phyloP scores from a whole-genome alignment of 2,797 vertebrate genomes.

The Hipposideros larvatus region DNA sequence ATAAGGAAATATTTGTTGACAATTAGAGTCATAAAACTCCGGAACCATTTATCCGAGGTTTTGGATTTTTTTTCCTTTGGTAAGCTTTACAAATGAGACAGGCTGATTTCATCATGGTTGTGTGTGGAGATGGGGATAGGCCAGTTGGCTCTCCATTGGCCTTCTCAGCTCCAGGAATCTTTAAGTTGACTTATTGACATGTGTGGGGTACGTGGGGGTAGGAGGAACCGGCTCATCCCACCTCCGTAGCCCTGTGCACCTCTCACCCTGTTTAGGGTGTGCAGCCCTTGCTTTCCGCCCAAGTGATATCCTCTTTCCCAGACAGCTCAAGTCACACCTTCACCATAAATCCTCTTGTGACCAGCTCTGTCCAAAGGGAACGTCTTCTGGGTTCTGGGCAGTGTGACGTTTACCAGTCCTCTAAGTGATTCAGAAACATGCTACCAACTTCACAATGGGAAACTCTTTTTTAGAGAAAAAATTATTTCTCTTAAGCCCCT shows the following conservation, averaged over 20 bases:
- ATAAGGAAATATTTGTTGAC: not conserved
- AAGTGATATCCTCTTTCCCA: not conserved
- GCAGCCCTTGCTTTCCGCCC: not conserved
- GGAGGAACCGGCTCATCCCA: too few species aligned
- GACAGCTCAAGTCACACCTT: not conserved
- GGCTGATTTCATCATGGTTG: not conserved
- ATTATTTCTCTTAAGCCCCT: not conserved
- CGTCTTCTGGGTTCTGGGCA: not conserved
- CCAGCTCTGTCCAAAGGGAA: not conserved
- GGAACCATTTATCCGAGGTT: not conserved
- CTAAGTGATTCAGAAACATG: not conserved
- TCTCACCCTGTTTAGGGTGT: not conserved
- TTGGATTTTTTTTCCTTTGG: not conserved
- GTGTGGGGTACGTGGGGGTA: fast-evolving
- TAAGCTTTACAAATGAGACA: not conserved
- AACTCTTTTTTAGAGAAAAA: not conserved
- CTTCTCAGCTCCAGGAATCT: not conserved
- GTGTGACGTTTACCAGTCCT: not conserved
- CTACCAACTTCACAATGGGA: not conserved
- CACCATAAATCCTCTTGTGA: not conserved
- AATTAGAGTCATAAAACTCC: not conserved
- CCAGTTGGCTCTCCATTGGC: not conserved
- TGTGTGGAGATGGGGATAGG: not conserved
- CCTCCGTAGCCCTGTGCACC: not conserved
- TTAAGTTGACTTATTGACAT: not conserved